Conservation (phyloP, 1,140 invertebrate species). For the Lethrus apterus region DNA sequence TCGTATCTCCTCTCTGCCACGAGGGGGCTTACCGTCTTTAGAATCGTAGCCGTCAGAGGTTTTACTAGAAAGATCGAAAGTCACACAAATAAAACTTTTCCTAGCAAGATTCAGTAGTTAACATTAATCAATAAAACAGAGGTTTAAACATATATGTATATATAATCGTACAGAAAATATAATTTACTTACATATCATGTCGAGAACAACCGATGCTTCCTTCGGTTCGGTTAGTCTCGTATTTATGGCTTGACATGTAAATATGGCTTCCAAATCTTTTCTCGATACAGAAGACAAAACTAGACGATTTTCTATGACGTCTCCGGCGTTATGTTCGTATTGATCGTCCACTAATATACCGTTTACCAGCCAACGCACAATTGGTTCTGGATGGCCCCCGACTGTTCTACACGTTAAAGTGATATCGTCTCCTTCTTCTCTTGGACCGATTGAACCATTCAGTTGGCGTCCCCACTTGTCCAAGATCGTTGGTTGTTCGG, state of each 20-base stretch:
- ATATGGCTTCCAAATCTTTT: slow-evolving; percentile 71
- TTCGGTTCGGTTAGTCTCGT: slow-evolving; percentile 69
- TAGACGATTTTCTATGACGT: slow-evolving; percentile 78
- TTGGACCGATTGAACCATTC: slow-evolving; percentile 67
- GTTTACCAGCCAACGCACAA: slow-evolving; percentile 66
- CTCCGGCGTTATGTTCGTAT: slow-evolving; percentile 71
- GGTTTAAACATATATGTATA: too few species aligned
- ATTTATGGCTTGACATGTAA: slow-evolving; percentile 79
- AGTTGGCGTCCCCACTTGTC: slow-evolving; percentile 66
- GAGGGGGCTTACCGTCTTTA: slow-evolving; percentile 52
- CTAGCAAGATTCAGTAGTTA: too few species aligned
- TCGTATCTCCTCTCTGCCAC: slow-evolving; percentile 70
- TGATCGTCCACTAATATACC: slow-evolving; percentile 68
- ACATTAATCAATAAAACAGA: too few species aligned
- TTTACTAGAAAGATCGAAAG: slow-evolving; percentile 53
- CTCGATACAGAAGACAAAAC: slow-evolving; percentile 64
- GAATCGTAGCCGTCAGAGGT: slow-evolving; percentile 68
- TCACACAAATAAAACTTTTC: slow-evolving; percentile 4
- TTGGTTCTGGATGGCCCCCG: slow-evolving; percentile 58
- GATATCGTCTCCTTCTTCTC: slow-evolving; percentile 64
- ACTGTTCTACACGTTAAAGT: slow-evolving; percentile 57
- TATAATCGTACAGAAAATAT: too few species aligned
- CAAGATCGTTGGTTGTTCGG: slow-evolving; percentile 74
- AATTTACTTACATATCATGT: slow-evolving; percentile 71
- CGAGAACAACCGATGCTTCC: slow-evolving; percentile 64